Evolutionary conservation across 2,113 vertebrate species (phyloP), one percentile per base, ranked within the genome.

Genomic region (Melanerpes formicivorus): DNA sequence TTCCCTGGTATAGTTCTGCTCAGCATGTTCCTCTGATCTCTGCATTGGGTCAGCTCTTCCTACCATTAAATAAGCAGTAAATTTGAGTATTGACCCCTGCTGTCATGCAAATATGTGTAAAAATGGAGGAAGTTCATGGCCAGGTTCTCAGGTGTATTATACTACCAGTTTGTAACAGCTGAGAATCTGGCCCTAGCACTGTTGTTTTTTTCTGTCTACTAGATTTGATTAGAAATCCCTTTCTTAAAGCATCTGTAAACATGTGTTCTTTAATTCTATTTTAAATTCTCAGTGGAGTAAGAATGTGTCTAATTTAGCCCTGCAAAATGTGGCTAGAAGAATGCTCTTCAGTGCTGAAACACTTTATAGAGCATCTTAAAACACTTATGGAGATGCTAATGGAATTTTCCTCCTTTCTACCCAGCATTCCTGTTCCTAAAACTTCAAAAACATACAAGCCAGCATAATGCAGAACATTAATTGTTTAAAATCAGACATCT

Each of bases 361-460:
- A 65, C 58, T 83, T 80, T 63, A 44, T 3, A 75, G 65, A 90
- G 25, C 37, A 78, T 72, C 84, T 91, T 14, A 74, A 94, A 96
- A 71, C 48, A 60, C 32, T 89, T 60, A 34, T 83, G 26, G 44
- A 83, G 65, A 75, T 62, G 46, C 76, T 93, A 89, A 95, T 94
- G 91, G 85, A 94, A 90, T 92, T 93, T 94, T 93, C 62, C 73
- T 87, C 17, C 58, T 67, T 89, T 42, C 23, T 75, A 77, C 76
- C 40, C 80, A 90, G 40, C 11, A 78, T 75, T 91, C 64, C 11
- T 4, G 1, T 42, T 82, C 82, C 46, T 90, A 66, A 91, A 91
- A 91, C 82, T 87, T 90, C 10, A 71, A 86, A 95, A 95, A 55
- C 65, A 87, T 7, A 84, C 3, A 40, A 91, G 87, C 30, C 55